A percentile compares a stretch with the other conserved stretches of the same genome.
phyloP scores from a whole-genome alignment of 2,113 vertebrate genomes.

The Nannospalax galili region DNA sequence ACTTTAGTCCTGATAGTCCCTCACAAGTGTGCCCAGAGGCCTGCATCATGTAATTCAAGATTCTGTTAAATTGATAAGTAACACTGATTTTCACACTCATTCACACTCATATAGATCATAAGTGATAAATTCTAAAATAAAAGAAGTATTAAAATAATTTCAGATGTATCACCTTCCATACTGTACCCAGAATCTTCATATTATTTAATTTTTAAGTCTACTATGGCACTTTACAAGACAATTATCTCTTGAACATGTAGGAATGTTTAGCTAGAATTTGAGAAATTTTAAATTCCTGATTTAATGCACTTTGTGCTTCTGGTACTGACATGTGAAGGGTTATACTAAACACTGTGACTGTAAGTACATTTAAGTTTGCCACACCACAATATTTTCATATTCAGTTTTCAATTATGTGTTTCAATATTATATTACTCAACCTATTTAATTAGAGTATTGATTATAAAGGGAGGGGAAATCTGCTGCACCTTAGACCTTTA shows the following conservation, averaged over 20 bases:
- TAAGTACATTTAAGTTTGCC: not conserved
- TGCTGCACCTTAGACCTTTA: not conserved
- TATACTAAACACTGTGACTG: not conserved
- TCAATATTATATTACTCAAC: conserved; percentile 37
- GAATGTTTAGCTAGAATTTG: not conserved
- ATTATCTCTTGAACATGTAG: not conserved
- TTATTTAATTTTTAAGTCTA: conserved; percentile 26
- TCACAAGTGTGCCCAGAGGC: not conserved
- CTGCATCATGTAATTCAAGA: too few relatives aligned
- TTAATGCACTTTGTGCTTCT: not conserved
- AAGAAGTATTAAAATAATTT: not conserved
- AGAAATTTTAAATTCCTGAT: not conserved
- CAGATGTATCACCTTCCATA: not conserved
- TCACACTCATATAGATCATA: not conserved
- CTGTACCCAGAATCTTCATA: not conserved
- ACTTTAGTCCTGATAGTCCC: not conserved
- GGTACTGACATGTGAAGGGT: not conserved
- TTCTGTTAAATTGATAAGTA: too few relatives aligned
- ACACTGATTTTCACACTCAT: not conserved
- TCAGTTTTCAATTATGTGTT: conserved; percentile 42
- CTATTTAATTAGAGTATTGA: conserved; percentile 51
- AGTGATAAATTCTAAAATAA: conserved; percentile 23
- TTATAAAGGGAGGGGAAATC: conserved; percentile 1
- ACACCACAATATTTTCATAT: conserved; percentile 4
- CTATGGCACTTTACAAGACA: not conserved